Evolutionary conservation across 92 coral and sea anemone species (phyloP), one percentile per base, ranked within the genome.

Genomic region (Hydrozoanthus gracilis): DNA sequence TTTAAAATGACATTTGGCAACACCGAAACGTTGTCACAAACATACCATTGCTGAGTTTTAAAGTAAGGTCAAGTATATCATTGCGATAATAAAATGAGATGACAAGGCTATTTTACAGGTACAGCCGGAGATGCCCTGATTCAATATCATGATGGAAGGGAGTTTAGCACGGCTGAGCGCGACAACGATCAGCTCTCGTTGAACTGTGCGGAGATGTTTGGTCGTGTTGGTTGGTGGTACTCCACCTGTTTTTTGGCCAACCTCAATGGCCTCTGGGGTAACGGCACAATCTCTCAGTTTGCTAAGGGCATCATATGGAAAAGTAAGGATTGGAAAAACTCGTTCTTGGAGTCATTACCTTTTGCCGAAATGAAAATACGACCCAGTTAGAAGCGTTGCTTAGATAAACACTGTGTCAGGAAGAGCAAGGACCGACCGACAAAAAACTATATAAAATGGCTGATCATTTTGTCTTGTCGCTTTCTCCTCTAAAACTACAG

Each of bases 331-430:
- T 80, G 85, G 85, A 80, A 80, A 27, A 46, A 65, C 18, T 47
- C 85, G 9, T 80, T 64, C 20, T 8, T 80, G 62, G 85, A 80
- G 48, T 80, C 85, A 12, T 8, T 80, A 9, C 85, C 85, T 49
- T 64, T 80, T 65, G 73, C 85, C 46, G 85, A 80, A 48, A 80
- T 80, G 74, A 80, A 80, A 45, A 80, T 80, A 64, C 74, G 85
- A 48, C 85, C 62, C 12, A 48, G 18, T 15, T 80, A 76, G 46
- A 71, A 67, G n/a, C 66, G 12, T 62, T 12, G 39, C 39, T 27
- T 27, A 27, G 39, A 2, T 27, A 27, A 27, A 27, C 2, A 27
- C 39, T 27, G 39, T 27, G 39, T 27, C 39, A 27, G 39, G 39
- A 27, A 27, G 39, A 27, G 39, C 39, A 27, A 27, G 39, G 39